These are phyloP conservation scores for Drosophila hawaiiensis DNA, from an alignment of 2,888 invertebrate species.

Conservation along the genomic window DNA sequence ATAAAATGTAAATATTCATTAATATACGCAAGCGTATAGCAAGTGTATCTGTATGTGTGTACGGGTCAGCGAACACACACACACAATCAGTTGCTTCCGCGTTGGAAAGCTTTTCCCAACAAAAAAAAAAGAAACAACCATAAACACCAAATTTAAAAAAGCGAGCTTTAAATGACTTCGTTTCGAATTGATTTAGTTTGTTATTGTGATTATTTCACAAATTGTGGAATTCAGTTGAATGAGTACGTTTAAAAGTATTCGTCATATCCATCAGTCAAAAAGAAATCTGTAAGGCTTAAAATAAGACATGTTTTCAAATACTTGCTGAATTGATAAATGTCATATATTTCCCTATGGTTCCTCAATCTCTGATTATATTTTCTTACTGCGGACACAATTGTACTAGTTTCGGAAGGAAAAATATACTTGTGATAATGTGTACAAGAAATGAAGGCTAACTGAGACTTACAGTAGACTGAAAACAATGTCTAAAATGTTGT, in stretches of 20 bases:
- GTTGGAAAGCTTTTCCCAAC: slow-evolving; percentile 12
- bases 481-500: slow-evolving; percentile 3
- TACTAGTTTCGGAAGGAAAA: neutral
- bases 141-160: slow-evolving; percentile 9
- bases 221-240: neutral
- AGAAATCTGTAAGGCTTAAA: neutral
- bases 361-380: neutral
- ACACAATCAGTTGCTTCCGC: slow-evolving; percentile 41
- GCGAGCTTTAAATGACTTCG: neutral
- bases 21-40: slow-evolving; percentile 42
- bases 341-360: neutral
- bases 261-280: neutral
- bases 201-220: neutral
- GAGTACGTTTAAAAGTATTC: neutral
- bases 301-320: neutral
- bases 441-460: neutral
- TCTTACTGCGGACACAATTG: neutral
- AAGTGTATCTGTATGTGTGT: slow-evolving; percentile 13
- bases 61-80: slow-evolving; percentile 59
- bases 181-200: neutral
- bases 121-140: slow-evolving; percentile 1
- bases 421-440: neutral
- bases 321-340: neutral
- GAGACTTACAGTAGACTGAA: neutral
- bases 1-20: slow-evolving; percentile 80